A percentile compares a stretch with the other conserved stretches of the same genome.
Evolutionary conservation across 2,888 invertebrate species (phyloP).

Genomic region (Yponomeuta malinellus): DNA sequence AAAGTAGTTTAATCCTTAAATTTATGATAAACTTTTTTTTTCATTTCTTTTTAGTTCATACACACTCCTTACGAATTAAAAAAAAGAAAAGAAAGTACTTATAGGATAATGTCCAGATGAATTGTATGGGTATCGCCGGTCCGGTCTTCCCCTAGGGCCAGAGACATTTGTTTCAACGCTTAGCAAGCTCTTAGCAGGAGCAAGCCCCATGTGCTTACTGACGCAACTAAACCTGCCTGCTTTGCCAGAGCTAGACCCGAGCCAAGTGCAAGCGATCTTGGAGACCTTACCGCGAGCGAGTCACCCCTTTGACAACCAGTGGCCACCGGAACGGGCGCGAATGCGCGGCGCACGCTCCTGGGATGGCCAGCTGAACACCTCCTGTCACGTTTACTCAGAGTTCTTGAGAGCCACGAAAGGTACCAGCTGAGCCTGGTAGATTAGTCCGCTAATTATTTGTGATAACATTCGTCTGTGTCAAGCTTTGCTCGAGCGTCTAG

Average conservation of each 20-base stretch:
- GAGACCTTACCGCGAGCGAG: conserved; percentile 51
- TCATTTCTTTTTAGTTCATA: too few relatives aligned
- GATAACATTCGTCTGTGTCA: conserved; percentile 13
- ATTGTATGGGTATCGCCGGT: too few relatives aligned
- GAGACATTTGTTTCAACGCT: too few relatives aligned
- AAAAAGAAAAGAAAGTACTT: too few relatives aligned
- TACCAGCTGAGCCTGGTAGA: conserved; percentile 44
- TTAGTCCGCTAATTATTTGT: conserved; percentile 27
- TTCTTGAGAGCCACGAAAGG: conserved; percentile 62
- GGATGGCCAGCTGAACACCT: conserved; percentile 54
- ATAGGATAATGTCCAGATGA: too few relatives aligned
- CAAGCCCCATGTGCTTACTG: conserved; percentile 38
- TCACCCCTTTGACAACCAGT: conserved; percentile 53
- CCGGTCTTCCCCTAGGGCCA: too few relatives aligned
- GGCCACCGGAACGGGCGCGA: conserved; percentile 50
- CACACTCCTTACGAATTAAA: too few relatives aligned
- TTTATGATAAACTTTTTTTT: too few relatives aligned
- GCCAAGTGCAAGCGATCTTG: conserved; percentile 63
- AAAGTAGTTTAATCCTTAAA: too few relatives aligned
- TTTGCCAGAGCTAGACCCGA: conserved; percentile 64
- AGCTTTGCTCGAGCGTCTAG: not conserved
- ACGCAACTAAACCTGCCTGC: conserved; percentile 43
- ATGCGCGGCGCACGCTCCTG: conserved; percentile 46
- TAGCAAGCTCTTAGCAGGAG: too few relatives aligned
- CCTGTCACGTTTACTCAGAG: conserved; percentile 48